Evolutionary conservation across 1,140 invertebrate species (phyloP), one percentile per base, ranked within the genome.

Genomic region (Leucophenga varia): DNA sequence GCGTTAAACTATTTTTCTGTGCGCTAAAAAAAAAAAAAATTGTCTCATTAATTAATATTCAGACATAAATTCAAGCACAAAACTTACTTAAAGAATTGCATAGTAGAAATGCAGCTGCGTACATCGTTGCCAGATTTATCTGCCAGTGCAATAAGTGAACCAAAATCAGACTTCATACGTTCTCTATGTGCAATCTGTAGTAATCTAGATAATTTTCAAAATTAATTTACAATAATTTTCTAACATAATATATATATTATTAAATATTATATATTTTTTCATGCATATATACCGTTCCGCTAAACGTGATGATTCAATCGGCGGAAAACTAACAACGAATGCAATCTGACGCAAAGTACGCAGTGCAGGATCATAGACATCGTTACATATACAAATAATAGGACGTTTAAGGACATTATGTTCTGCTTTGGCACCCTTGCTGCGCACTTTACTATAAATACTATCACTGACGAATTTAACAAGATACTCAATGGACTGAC

Each of bases 351-450:
- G 78, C 9, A 86, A 54, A 1, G 79, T 85, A 67, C 92, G 81
- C 42, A 98, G 78, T 0, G 94, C 85, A 25, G 93, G 87, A 12
- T 87, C 86, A 74, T 96, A 97, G 58, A 89, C 79, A 69, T 98
- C 94, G 77, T 98, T 98, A 68, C 95, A 98, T 57, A 98, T 97
- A 73, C 94, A 97, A 57, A 98, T 93, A 8, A 98, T 86, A 1
- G 95, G 95, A 52, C 95, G 77, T 43, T 83, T 81, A 36, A 90
- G 77, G 52, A 86, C 74, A 48, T 79, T 79, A n/a, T 61, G 57
- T 52, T 54, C 64, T 42, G 59, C 73, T 76, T 61, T 79, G 70
- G 61, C 76, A 36, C 55, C 79, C 74, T 78, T 83, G 76, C 78
- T 83, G 77, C 73, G 78, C 47, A 65, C 84, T 77, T 81, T 82